Conservation (phyloP, 64 coral and sea anemone genomes). For the Montipora cactus region DNA sequence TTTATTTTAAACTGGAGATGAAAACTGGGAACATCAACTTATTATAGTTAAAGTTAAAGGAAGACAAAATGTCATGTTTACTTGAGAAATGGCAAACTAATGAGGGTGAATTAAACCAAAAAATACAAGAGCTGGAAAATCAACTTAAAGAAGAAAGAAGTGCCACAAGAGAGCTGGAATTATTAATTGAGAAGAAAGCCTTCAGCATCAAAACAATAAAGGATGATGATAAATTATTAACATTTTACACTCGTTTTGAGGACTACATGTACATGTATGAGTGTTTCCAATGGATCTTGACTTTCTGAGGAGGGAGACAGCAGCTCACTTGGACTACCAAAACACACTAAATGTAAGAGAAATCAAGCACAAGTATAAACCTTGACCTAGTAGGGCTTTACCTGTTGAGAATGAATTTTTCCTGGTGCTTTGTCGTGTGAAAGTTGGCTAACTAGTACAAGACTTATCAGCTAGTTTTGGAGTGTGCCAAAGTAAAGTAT, state of each 20-base stretch:
- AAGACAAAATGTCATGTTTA: conserved; percentile 15
- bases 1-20: neutral
- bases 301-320: conserved; percentile 68
- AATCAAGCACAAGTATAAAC: conserved; percentile 77
- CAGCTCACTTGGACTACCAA: conserved; percentile 77
- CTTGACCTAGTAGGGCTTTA: conserved; percentile 76
- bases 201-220: conserved; percentile 70
- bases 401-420: conserved; percentile 83
- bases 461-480: conserved; percentile 79
- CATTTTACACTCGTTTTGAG: conserved; percentile 78
- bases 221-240: conserved; percentile 68
- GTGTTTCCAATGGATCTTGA: conserved; percentile 72
- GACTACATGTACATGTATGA: conserved; percentile 46
- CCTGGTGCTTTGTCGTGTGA: conserved; percentile 72
- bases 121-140: conserved; percentile 32
- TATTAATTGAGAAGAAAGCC: conserved; percentile 45
- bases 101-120: conserved; percentile 45
- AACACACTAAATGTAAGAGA: conserved; percentile 49
- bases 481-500: conserved; percentile 69
- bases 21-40: too few species aligned
- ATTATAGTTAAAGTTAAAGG: conserved; percentile 32
- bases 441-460: conserved; percentile 77
- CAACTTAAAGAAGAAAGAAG: conserved; percentile 56
- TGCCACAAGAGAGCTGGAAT: conserved; percentile 65
- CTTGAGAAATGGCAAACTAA: conserved; percentile 41